A percentile compares a stretch with the other conserved stretches of the same genome.
These are phyloP conservation scores for Metellina segmentata DNA, from an alignment of 2,888 invertebrate species.

Conservation along the genomic window DNA sequence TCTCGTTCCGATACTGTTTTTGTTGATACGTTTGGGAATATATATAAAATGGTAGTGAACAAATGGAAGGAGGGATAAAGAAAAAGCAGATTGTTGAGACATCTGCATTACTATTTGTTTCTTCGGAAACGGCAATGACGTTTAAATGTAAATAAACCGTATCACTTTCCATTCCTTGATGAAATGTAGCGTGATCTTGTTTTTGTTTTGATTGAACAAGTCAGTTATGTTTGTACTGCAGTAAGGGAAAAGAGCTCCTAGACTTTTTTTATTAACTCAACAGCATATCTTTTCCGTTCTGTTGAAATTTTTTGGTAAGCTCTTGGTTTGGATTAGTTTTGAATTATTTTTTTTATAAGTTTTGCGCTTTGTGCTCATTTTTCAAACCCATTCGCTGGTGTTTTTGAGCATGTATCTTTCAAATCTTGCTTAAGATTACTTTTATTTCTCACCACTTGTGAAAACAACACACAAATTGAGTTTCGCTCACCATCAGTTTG, in stretches of 20 bases:
- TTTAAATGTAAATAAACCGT: conserved; percentile 62
- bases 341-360: not conserved
- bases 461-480: too few species aligned
- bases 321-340: not conserved
- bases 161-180: conserved; percentile 48
- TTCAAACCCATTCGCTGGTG: too few species aligned
- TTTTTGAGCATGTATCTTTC: too few species aligned
- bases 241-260: not conserved
- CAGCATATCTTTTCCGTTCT: not conserved
- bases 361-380: not conserved
- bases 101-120: conserved; percentile 60
- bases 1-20: not conserved
- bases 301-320: not conserved
- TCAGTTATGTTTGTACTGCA: not conserved
- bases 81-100: conserved; percentile 52
- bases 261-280: not conserved
- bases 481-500: too few species aligned
- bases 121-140: not conserved
- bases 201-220: conserved; percentile 45
- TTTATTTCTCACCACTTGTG: too few species aligned
- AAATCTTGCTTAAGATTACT: too few species aligned
- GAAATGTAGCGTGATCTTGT: conserved; percentile 56
- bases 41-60: conserved; percentile 28
- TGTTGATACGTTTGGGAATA: conserved; percentile 32
- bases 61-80: not conserved